Percentiles rank a stretch among this genome's conserved stretches.
Evolutionary conservation across 2,113 vertebrate genomes (phyloP).

Genomic region (Halichoeres trimaculatus): DNA sequence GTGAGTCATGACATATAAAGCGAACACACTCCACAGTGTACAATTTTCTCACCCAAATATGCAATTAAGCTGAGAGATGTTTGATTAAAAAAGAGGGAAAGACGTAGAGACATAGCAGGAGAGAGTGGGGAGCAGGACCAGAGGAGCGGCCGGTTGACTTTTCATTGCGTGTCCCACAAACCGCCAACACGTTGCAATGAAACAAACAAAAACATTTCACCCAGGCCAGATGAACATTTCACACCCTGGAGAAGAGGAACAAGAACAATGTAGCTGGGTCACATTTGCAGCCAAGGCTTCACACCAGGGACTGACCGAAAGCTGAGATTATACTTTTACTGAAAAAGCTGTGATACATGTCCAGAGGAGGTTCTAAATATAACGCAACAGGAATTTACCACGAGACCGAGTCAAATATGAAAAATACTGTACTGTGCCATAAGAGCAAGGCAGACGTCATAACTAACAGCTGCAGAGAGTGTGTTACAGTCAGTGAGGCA

Average conservation of each 20-base stretch:
- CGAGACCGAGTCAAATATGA: neutral
- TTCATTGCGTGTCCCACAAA: constrained; percentile 61
- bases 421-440: neutral
- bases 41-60: constrained; percentile 62
- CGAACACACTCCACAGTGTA: constrained; percentile 38
- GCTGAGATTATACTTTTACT: constrained; percentile 49
- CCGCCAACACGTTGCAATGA: constrained; percentile 53
- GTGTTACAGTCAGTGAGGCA: neutral
- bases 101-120: neutral
- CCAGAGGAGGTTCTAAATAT: constrained; percentile 11
- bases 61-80: constrained; percentile 54
- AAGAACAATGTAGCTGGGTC: constrained; percentile 60
- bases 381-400: constrained; percentile 8
- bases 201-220: constrained; percentile 63
- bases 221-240: constrained; percentile 55
- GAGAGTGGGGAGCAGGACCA: neutral
- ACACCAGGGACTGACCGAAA: constrained; percentile 25
- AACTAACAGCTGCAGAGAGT: neutral
- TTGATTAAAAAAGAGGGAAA: constrained; percentile 19
- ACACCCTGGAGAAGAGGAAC: constrained; percentile 46
- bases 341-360: constrained; percentile 23
- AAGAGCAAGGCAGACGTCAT: neutral
- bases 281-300: constrained; percentile 18
- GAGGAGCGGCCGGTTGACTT: constrained; percentile 46
- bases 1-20: constrained; percentile 54